Conservation (phyloP, 2,113 vertebrate genomes). For the Sebastes fasciatus region DNA sequence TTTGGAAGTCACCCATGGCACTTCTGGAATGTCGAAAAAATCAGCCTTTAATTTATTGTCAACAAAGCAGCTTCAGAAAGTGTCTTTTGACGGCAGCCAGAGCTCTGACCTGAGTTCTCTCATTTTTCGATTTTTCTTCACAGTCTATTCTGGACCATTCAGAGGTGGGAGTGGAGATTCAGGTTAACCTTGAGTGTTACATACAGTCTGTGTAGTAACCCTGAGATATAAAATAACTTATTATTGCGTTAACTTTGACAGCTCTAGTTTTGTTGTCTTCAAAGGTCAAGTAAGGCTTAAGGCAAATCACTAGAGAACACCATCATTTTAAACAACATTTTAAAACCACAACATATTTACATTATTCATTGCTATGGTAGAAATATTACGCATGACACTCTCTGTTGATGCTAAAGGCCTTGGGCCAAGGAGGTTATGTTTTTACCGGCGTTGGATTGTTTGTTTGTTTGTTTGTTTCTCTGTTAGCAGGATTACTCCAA, state of each 20-base stretch:
- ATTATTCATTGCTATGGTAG: not conserved
- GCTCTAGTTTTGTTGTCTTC: not conserved
- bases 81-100: conserved; percentile 11
- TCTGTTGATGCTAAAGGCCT: not conserved
- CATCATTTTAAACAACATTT: not conserved
- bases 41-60: conserved; percentile 50
- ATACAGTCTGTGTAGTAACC: not conserved
- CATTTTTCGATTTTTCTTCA: conserved; percentile 25
- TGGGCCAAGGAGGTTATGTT: too few species aligned
- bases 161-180: not conserved
- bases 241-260: not conserved
- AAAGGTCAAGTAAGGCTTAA: not conserved
- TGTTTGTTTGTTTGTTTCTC: too few species aligned
- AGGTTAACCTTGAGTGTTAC: conserved; percentile 26
- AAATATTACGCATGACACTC: not conserved
- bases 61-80: conserved; percentile 47
- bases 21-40: conserved; percentile 38
- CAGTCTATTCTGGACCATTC: conserved; percentile 9
- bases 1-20: conserved; percentile 39
- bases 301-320: not conserved
- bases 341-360: not conserved
- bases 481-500: too few species aligned
- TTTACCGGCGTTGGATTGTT: too few species aligned
- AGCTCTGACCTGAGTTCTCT: conserved; percentile 34
- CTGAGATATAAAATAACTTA: not conserved